Evolutionary conservation across 2,888 invertebrate species (phyloP).

Genomic region (Nymphalis c-album): DNA sequence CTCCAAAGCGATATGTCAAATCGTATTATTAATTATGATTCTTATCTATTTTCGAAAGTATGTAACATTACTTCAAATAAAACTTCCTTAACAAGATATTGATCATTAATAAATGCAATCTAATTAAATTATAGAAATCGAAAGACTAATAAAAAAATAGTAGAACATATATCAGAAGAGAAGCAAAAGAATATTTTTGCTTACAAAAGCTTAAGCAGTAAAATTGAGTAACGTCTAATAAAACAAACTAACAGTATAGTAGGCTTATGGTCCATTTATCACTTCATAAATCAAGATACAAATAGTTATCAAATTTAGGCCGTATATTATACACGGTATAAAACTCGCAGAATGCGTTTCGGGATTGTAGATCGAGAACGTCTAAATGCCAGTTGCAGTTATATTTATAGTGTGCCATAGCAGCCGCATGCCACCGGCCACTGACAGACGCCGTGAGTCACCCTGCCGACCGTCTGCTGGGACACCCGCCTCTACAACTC

Average conservation of each 20-base stretch:
- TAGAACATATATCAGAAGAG: too few relatives aligned
- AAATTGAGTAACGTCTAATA: not conserved
- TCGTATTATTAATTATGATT: too few relatives aligned
- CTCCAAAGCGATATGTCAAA: too few relatives aligned
- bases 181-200: too few relatives aligned
- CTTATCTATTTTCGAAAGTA: too few relatives aligned
- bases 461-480: conserved; percentile 68
- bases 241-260: conserved; percentile 1
- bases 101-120: too few relatives aligned
- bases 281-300: conserved; percentile 26
- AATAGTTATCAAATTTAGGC: conserved; percentile 42
- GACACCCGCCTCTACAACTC: conserved; percentile 57
- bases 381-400: conserved; percentile 75
- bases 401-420: conserved; percentile 67
- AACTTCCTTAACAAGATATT: too few relatives aligned
- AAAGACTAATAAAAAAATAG: too few relatives aligned
- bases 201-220: not conserved
- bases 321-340: conserved; percentile 44
- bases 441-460: conserved; percentile 60
- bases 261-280: conserved; percentile 25
- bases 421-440: conserved; percentile 52
- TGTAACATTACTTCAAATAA: too few relatives aligned
- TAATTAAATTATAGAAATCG: too few relatives aligned
- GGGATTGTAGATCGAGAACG: conserved; percentile 70
- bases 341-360: conserved; percentile 56